Conservation (phyloP, 1,140 invertebrate species). For the Drosophila prosaltans region DNA sequence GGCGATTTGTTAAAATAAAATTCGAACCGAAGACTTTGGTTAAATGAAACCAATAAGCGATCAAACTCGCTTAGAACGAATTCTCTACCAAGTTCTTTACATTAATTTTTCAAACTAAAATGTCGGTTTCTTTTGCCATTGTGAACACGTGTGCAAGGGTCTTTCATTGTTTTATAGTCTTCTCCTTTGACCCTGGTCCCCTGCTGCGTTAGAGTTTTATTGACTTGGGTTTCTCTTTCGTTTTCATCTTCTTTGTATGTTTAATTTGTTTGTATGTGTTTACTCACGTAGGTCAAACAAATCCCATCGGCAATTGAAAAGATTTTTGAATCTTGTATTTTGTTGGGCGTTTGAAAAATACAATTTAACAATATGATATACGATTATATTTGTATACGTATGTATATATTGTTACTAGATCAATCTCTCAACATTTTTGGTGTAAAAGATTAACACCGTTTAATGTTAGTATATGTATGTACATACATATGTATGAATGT, state of each 20-base stretch:
- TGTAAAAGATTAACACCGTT: conserved; percentile 66
- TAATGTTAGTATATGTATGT: neutral
- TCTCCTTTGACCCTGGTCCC: conserved; percentile 64
- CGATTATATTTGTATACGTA: too few relatives aligned
- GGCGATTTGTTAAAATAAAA: conserved; percentile 50
- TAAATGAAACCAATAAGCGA: conserved; percentile 33
- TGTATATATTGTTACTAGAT: conserved; percentile 47
- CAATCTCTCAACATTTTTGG: conserved; percentile 38
- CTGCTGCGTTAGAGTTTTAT: conserved; percentile 70
- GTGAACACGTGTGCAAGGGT: conserved; percentile 76
- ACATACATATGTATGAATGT: too few relatives aligned
- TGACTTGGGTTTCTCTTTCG: conserved; percentile 57
- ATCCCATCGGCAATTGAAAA: conserved; percentile 40
- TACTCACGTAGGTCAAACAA: conserved; percentile 25
- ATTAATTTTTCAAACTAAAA: conserved; percentile 47
- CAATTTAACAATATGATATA: conserved; percentile 16
- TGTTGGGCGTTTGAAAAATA: conserved; percentile 46
- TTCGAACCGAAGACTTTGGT: conserved; percentile 27
- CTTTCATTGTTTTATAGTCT: conserved; percentile 41
- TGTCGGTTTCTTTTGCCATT: conserved; percentile 70
- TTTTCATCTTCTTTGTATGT: conserved; percentile 39
- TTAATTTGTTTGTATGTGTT: conserved; percentile 16
- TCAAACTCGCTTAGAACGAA: conserved; percentile 26
- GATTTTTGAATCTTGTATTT: conserved; percentile 40
- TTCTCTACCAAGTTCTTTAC: conserved; percentile 60